Conservation (phyloP, 2,888 invertebrate species). For the Myopa tessellatipennis region DNA sequence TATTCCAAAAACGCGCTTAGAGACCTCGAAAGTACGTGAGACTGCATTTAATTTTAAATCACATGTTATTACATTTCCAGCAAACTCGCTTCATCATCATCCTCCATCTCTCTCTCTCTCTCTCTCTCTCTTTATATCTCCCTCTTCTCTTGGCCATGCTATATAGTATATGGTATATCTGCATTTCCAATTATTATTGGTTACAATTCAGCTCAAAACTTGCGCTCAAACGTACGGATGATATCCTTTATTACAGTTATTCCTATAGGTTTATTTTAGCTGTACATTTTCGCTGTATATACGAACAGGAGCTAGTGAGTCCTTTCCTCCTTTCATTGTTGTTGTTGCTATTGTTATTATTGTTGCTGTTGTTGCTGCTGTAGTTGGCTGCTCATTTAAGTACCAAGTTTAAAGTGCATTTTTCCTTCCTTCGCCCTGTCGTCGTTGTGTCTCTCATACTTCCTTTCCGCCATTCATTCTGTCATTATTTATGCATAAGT, state of each 20-base stretch:
- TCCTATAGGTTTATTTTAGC: conserved; percentile 5
- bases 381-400: neutral
- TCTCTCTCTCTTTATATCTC: neutral
- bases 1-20: too few species aligned
- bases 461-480: neutral
- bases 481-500: conserved; percentile 37
- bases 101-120: neutral
- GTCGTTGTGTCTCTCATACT: neutral
- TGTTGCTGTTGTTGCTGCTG: neutral
- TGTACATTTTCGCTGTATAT: neutral
- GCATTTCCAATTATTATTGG: conserved; percentile 29
- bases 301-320: neutral
- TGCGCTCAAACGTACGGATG: neutral
- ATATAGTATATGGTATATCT: neutral
- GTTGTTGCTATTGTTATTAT: neutral
- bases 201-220: conserved; percentile 3
- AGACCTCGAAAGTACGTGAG: too few species aligned
- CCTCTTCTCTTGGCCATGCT: too few species aligned
- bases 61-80: too few species aligned
- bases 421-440: neutral
- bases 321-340: neutral
- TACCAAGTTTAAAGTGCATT: neutral
- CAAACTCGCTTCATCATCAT: too few species aligned
- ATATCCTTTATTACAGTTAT: conserved; percentile 5
- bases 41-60: too few species aligned